Percentiles rank a stretch among this genome's conserved stretches.
Evolutionary conservation across 2,888 invertebrate species (phyloP).

Genomic region (Eupelmus urozonus): DNA sequence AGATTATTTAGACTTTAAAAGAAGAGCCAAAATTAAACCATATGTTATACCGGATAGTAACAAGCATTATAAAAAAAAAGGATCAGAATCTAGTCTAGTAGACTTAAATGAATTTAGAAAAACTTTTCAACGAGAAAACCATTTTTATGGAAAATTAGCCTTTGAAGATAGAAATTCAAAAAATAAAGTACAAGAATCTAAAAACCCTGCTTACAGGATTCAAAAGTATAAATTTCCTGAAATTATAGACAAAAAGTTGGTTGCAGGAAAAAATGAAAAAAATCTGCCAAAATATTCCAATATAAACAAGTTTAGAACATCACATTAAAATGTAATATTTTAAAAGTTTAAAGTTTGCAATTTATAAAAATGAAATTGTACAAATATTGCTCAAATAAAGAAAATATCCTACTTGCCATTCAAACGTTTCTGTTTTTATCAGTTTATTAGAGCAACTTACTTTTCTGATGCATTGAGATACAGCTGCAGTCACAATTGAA

Average conservation of each 20-base stretch:
- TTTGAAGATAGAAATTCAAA: constrained; percentile 37
- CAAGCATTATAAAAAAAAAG: constrained; percentile 12
- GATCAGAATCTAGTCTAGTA: constrained; percentile 35
- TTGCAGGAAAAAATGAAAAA: constrained; percentile 1
- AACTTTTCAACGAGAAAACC: constrained; percentile 26
- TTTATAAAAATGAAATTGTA: not conserved
- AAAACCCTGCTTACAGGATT: constrained; percentile 34
- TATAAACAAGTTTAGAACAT: constrained; percentile 9
- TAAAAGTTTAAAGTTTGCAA: constrained; percentile 13
- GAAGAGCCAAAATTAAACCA: constrained; percentile 60
- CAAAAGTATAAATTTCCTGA: constrained; percentile 48
- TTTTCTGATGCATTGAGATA: constrained; percentile 89
- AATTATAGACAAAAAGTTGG: constrained; percentile 32
- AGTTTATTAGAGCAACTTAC: constrained; percentile 76
- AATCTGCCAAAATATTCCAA: not conserved
- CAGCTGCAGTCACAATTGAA: constrained; percentile 88
- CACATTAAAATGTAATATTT: constrained; percentile 16
- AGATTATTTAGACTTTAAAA: constrained; percentile 59
- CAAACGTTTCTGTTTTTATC: no score
- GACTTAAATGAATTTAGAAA: constrained; percentile 49
- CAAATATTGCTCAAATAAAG: constrained; percentile 2
- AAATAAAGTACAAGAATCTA: constrained; percentile 4
- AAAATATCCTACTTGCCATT: no score
- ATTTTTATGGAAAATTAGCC: constrained; percentile 34
- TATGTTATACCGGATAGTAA: constrained; percentile 58